phyloP scores from a whole-genome alignment of 2,797 vertebrate species.

The Ispidina lecontei region DNA sequence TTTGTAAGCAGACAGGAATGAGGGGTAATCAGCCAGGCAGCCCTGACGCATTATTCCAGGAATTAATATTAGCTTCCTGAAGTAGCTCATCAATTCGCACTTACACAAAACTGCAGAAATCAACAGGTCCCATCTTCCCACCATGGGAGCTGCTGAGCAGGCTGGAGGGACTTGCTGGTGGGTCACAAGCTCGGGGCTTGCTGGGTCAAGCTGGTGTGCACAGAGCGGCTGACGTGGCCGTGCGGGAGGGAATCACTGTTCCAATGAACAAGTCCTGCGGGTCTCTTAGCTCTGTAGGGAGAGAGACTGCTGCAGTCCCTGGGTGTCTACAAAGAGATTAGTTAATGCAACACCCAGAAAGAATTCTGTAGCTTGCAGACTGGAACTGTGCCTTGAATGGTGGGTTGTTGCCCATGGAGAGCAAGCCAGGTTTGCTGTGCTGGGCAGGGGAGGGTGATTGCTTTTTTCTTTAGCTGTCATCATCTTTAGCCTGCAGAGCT shows the following conservation, averaged over 20 bases:
- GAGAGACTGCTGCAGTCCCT: background rate
- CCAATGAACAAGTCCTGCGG: rapidly evolving
- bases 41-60: conserved; percentile 55
- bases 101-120: background rate
- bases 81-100: conserved; percentile 47
- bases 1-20: conserved; percentile 75
- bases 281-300: background rate
- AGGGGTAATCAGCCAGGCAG: conserved; percentile 72
- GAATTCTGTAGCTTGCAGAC: background rate
- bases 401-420: background rate
- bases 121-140: conserved; percentile 17
- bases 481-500: background rate
- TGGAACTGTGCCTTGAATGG: background rate
- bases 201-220: rapidly evolving
- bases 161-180: background rate
- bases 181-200: background rate
- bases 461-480: background rate
- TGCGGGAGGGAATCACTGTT: background rate
- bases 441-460: background rate
- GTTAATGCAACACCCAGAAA: background rate
- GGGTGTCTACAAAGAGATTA: background rate
- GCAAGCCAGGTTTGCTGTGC: rapidly evolving
- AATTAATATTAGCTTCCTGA: conserved; percentile 67
- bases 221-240: background rate
- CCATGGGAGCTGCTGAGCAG: rapidly evolving